A percentile compares a stretch with the other conserved stretches of the same genome.
Evolutionary conservation across 2,797 vertebrate species (phyloP).

Genomic region (Gallinago nigripennis): DNA sequence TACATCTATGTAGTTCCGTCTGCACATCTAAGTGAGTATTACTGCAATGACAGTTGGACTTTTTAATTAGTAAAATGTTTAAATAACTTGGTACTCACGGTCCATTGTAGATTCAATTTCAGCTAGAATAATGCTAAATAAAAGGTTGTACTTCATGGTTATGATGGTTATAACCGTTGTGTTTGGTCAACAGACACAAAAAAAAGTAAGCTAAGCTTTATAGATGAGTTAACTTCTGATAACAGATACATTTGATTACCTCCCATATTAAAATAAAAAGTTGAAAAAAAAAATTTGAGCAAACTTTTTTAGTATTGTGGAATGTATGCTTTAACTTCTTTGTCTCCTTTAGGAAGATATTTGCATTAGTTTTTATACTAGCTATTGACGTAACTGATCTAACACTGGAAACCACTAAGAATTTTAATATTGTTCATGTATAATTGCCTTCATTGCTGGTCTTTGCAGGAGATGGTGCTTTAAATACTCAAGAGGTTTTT

Average conservation of each 20-base stretch:
- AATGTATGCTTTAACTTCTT: not conserved
- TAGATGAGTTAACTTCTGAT: not conserved
- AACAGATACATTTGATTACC: not conserved
- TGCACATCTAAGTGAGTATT: not conserved
- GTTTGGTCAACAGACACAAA: not conserved
- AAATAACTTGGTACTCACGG: not conserved
- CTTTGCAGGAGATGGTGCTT: constrained; percentile 35
- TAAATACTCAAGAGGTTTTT: constrained; percentile 43
- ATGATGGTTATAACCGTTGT: not conserved
- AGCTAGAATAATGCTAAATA: not conserved
- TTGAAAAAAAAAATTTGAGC: not conserved
- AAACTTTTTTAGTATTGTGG: not conserved
- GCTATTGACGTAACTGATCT: not conserved
- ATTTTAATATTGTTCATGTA: constrained; percentile 38
- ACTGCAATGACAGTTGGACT: not conserved
- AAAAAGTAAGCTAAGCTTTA: not conserved
- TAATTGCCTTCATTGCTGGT: constrained; percentile 27
- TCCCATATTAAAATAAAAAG: not conserved
- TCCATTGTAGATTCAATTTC: constrained; percentile 7
- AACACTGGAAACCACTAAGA: not conserved
- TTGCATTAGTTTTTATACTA: not conserved
- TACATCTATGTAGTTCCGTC: not conserved
- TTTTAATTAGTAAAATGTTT: not conserved
- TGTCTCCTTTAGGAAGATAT: not conserved
- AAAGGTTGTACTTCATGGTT: not conserved